phyloP scores from a whole-genome alignment of 2,113 vertebrate species.

The Sinosuthora webbiana region DNA sequence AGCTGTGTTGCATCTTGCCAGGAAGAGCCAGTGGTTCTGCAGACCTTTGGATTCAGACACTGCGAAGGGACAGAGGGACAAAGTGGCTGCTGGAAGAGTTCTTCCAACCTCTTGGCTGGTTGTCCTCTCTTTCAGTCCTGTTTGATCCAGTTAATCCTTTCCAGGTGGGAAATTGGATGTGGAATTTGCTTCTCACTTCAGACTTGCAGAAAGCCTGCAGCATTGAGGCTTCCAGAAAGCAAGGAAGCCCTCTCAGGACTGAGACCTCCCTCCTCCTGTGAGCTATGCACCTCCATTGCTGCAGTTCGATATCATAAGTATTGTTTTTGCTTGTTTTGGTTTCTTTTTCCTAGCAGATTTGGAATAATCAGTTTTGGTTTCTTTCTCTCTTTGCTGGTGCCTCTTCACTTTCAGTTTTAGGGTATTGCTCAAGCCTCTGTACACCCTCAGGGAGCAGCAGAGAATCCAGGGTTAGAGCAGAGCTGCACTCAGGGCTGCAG shows the following conservation, averaged over 20 bases:
- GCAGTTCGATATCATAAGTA: not conserved
- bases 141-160: not conserved
- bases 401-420: not conserved
- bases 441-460: accelerated
- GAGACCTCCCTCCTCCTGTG: not conserved
- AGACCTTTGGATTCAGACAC: not conserved
- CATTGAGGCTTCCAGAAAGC: not conserved
- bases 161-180: not conserved
- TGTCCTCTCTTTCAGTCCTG: not conserved
- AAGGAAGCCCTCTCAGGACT: accelerated
- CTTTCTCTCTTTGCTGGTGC: not conserved
- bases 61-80: not conserved
- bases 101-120: not conserved
- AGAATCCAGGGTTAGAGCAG: not conserved
- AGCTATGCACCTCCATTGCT: not conserved
- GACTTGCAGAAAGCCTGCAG: not conserved
- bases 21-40: not conserved
- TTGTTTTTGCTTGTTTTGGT: not conserved
- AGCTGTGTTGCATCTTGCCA: not conserved
- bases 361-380: not conserved
- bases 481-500: not conserved
- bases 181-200: not conserved
- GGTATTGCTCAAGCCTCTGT: not conserved
- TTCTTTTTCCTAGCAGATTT: not conserved
- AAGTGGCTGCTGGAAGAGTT: not conserved